phyloP scores from a whole-genome alignment of 92 coral and sea anemone genomes.

The Muricea muricata region DNA sequence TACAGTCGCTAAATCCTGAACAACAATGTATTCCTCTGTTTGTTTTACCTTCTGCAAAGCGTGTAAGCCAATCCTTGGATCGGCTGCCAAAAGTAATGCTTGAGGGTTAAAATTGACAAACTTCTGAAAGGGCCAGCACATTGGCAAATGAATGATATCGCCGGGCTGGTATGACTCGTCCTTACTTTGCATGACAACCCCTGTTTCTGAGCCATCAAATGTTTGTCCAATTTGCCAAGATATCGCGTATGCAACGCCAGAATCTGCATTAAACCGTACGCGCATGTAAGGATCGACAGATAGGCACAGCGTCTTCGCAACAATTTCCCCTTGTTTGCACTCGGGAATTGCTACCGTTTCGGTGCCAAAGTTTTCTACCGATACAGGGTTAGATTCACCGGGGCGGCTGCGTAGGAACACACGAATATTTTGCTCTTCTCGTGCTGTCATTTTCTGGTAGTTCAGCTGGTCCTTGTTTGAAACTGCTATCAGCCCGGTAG shows the following conservation, averaged over 20 bases:
- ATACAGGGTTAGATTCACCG: constrained; percentile 71
- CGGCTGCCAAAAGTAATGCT: not conserved
- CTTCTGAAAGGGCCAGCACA: constrained; percentile 78
- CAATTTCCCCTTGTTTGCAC: constrained; percentile 72
- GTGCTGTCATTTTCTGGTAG: constrained; percentile 22
- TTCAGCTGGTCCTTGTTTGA: too few species aligned
- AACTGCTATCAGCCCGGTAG: too few species aligned
- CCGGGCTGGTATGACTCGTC: constrained; percentile 56
- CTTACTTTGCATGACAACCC: constrained; percentile 69
- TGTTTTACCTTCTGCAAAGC: constrained; percentile 25
- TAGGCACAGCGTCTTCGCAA: constrained; percentile 74
- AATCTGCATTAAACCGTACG: constrained; percentile 68
- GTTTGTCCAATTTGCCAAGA: constrained; percentile 73
- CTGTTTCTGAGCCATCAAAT: constrained; percentile 66
- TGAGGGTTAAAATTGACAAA: constrained; percentile 51
- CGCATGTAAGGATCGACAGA: constrained; percentile 95
- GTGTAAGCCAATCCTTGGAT: not conserved
- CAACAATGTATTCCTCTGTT: too few species aligned
- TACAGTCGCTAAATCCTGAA: too few species aligned
- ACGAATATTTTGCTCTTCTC: constrained; percentile 26
- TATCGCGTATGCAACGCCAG: constrained; percentile 54
- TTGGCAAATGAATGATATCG: constrained; percentile 62
- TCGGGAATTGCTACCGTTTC: constrained; percentile 48
- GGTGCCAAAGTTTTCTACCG: constrained; percentile 69
- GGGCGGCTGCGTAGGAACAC: constrained; percentile 78